Conservation (phyloP, 2,797 vertebrate genomes). For the Peromyscus melanophrys region DNA sequence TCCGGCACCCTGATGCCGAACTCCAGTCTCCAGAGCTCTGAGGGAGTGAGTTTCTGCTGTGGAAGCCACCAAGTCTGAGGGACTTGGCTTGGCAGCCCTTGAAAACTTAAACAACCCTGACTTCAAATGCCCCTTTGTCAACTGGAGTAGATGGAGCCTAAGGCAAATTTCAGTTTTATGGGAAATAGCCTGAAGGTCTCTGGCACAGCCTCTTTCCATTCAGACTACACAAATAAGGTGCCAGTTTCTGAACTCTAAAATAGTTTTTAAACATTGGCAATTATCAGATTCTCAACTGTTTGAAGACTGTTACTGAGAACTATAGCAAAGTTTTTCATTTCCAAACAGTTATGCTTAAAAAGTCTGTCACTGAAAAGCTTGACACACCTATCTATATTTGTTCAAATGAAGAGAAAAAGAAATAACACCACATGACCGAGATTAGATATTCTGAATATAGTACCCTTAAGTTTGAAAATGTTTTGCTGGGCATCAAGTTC, state of each 20-base stretch:
- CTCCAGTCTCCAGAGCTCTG: background rate
- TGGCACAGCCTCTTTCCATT: conserved; percentile 75
- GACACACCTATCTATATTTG: conserved; percentile 5
- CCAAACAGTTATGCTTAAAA: conserved; percentile 30
- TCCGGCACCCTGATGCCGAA: background rate
- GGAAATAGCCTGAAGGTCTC: conserved; percentile 84
- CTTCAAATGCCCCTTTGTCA: conserved; percentile 79
- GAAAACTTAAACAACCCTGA: conserved; percentile 42
- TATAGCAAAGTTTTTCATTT: conserved; percentile 67
- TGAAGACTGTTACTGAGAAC: conserved; percentile 79
- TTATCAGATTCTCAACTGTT: conserved; percentile 70
- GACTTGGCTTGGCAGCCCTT: background rate
- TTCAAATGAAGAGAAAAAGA: background rate
- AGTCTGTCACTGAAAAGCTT: background rate
- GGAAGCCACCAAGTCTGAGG: background rate
- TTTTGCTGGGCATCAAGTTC: conserved; percentile 60
- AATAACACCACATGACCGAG: background rate
- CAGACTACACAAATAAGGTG: conserved; percentile 64
- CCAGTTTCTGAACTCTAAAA: conserved; percentile 49
- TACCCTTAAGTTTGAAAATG: conserved; percentile 62
- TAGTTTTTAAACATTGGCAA: conserved; percentile 67
- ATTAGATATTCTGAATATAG: conserved; percentile 60
- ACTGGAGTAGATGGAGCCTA: conserved; percentile 52
- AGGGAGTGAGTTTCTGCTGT: background rate
- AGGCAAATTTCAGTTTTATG: conserved; percentile 85